Evolutionary conservation across 2,113 vertebrate species (phyloP), one percentile per base, ranked within the genome.

Genomic region (Lasiurus borealis): DNA sequence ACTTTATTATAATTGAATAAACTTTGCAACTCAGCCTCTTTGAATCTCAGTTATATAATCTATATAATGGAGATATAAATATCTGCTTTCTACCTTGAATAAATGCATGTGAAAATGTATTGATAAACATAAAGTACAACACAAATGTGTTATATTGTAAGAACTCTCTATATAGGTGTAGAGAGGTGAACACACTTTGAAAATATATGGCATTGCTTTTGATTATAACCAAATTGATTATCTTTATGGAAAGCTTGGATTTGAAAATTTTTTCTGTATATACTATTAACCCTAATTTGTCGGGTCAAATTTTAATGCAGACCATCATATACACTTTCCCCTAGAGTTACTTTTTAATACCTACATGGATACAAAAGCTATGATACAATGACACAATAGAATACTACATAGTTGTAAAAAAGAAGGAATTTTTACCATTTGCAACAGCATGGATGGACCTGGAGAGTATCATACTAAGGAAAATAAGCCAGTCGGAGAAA

Each of bases 221-320:
- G 6, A 93, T 62, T 90, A 2, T 90, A 93, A 62, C 68, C 25
- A 66, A 77, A 71, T 92, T 93, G 36, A 31, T 66, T 92, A 34
- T 29, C 4, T 66, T 85, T 34, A 80, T 54, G 90, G 50, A 90
- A 96, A 88, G 18, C n/a, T 68, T 5, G 7, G 81, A 87, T 77
- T 95, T 84, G 96, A 84, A 73, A 71, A 36, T 69, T 85, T 80
- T 85, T 50, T 83, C 36, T 54, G 50, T 77, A 76, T 71, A n/a
- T 3, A 72, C 9, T 46, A 54, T 52, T 68, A 62, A 54, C 13
- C 10, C 12, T 94, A 83, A 84, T 68, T 84, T 84, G 86, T 52
- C 90, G 29, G 8, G 6, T 71, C 23, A 93, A 40, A 81, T 80
- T 94, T 7, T 85, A 62, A 72, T 50, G 36, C 1, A 57, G 64